phyloP scores from a whole-genome alignment of 2,888 invertebrate genomes.

The Pseudococcus viburni region DNA sequence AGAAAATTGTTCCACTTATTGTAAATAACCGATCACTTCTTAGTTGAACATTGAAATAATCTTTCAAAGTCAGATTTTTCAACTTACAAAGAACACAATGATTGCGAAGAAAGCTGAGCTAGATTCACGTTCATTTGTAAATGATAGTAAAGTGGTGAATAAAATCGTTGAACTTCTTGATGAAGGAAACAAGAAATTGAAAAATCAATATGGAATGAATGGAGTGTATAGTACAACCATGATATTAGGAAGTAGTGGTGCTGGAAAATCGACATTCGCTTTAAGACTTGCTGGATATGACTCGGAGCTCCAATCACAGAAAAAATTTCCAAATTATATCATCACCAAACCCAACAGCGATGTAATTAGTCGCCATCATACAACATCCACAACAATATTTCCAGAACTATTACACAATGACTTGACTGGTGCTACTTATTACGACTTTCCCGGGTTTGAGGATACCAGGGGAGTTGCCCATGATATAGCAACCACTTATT shows the following conservation, averaged over 20 bases:
- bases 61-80: too few species aligned
- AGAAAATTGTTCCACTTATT: too few species aligned
- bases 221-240: not conserved
- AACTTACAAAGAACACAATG: too few species aligned
- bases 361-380: not conserved
- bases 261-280: not conserved
- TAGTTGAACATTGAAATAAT: too few species aligned
- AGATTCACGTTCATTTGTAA: too few species aligned
- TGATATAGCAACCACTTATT: constrained; percentile 69
- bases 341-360: not conserved
- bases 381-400: constrained; percentile 18
- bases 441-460: not conserved
- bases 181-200: too few species aligned
- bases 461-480: constrained; percentile 66
- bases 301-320: not conserved
- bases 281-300: not conserved
- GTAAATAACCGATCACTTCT: too few species aligned
- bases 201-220: too few species aligned
- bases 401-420: constrained; percentile 66
- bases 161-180: too few species aligned
- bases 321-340: constrained; percentile 32
- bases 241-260: not conserved
- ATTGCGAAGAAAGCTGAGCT: too few species aligned
- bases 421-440: constrained; percentile 67
- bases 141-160: too few species aligned